Evolutionary conservation across 1,140 invertebrate genomes (phyloP).

Genomic region (Aleiodes sp.): DNA sequence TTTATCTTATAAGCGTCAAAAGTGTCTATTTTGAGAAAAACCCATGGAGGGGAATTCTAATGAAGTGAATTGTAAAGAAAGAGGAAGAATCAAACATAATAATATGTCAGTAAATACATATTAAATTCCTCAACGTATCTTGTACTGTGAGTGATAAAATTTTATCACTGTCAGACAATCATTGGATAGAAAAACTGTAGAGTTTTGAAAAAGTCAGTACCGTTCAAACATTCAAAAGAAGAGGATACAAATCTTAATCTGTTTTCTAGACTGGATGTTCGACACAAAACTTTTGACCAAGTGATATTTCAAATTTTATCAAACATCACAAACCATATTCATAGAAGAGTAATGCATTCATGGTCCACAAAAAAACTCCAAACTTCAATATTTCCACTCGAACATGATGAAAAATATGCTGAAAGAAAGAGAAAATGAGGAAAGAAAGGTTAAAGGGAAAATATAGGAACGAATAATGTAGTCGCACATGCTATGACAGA

Average conservation of each 20-base stretch:
- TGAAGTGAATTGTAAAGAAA: background rate
- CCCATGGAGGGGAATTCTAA: too few species aligned
- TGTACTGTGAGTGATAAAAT: background rate
- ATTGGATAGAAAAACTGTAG: too few species aligned
- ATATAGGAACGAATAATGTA: too few species aligned
- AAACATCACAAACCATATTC: background rate
- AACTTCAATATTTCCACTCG: background rate
- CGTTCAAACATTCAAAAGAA: background rate
- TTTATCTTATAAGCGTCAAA: too few species aligned
- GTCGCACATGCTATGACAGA: background rate
- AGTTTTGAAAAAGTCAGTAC: too few species aligned
- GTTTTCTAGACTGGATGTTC: background rate
- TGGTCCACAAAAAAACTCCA: background rate
- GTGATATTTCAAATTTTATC: constrained; percentile 4
- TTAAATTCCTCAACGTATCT: background rate
- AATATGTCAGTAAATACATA: background rate
- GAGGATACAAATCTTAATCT: background rate
- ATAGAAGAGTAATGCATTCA: background rate
- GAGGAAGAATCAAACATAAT: background rate
- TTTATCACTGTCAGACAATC: background rate
- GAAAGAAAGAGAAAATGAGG: too few species aligned
- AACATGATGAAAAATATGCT: background rate
- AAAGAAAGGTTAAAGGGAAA: too few species aligned
- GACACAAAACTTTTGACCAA: background rate
- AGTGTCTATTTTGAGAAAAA: too few species aligned